Percentiles rank a stretch among this genome's conserved stretches.
Conservation (phyloP, 1,140 invertebrate genomes). For the Leptopilina clavipes region DNA sequence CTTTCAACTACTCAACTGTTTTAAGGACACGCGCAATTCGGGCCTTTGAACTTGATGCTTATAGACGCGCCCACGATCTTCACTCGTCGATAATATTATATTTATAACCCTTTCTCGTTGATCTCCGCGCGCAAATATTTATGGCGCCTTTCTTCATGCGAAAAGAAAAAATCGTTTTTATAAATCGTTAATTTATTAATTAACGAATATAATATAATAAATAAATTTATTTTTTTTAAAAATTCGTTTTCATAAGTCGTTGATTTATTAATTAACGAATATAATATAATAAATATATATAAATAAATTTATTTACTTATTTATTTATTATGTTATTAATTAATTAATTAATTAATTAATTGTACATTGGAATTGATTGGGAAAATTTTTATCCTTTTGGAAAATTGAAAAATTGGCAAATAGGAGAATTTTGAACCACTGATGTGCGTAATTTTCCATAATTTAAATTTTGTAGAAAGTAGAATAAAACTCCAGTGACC, state of each 20-base stretch:
- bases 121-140: not conserved
- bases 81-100: not conserved
- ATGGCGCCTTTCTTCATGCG: not conserved
- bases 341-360: too few relatives aligned
- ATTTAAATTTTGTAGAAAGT: not conserved
- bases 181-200: not conserved
- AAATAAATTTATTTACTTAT: too few relatives aligned
- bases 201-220: too few relatives aligned
- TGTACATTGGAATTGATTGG: too few relatives aligned
- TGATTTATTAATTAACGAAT: not conserved
- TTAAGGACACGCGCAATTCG: not conserved
- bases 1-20: not conserved
- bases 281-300: too few relatives aligned
- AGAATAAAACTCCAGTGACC: slow-evolving; percentile 13
- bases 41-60: slow-evolving; percentile 24
- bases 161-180: not conserved
- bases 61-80: not conserved
- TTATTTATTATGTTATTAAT: too few relatives aligned
- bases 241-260: too few relatives aligned
- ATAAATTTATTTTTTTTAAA: too few relatives aligned
- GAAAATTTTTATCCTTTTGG: not conserved
- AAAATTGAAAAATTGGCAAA: too few relatives aligned
- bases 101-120: not conserved
- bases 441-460: not conserved
- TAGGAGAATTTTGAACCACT: too few relatives aligned